phyloP scores from a whole-genome alignment of 2,888 invertebrate species.

The Ctenicera cuprea region DNA sequence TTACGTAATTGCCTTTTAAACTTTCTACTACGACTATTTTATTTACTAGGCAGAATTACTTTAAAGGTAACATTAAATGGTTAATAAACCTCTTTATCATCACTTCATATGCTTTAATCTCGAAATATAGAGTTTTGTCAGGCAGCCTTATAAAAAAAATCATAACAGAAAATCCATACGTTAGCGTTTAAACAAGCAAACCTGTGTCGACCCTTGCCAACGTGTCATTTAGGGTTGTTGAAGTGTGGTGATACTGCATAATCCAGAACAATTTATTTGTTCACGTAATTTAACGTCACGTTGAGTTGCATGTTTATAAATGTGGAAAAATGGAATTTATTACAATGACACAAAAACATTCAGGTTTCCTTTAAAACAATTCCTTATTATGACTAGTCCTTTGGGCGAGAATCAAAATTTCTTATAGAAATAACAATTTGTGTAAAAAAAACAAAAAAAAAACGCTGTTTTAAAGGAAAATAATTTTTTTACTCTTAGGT shows the following conservation, averaged over 20 bases:
- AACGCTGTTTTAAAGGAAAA: too few species aligned
- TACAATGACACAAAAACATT: neutral
- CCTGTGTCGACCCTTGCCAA: neutral
- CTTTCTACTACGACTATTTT: too few species aligned
- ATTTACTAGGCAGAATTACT: too few species aligned
- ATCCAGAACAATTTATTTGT: constrained; percentile 5
- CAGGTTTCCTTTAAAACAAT: neutral
- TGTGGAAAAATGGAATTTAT: neutral
- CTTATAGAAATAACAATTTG: too few species aligned
- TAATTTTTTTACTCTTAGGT: too few species aligned
- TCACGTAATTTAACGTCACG: constrained; percentile 4
- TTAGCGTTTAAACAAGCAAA: constrained; percentile 11
- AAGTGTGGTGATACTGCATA: constrained; percentile 21
- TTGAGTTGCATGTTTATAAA: constrained; percentile 12
- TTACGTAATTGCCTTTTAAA: too few species aligned
- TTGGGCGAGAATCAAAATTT: too few species aligned
- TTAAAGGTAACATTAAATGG: too few species aligned
- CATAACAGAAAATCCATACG: constrained; percentile 14
- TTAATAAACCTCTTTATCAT: too few species aligned
- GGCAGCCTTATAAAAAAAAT: neutral
- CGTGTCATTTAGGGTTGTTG: neutral
- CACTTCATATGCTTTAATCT: too few species aligned
- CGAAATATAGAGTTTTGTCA: too few species aligned
- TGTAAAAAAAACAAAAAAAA: too few species aligned
- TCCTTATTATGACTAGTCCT: neutral